Conservation (phyloP, 1,140 invertebrate genomes). For the Adoxophyes honmai region DNA sequence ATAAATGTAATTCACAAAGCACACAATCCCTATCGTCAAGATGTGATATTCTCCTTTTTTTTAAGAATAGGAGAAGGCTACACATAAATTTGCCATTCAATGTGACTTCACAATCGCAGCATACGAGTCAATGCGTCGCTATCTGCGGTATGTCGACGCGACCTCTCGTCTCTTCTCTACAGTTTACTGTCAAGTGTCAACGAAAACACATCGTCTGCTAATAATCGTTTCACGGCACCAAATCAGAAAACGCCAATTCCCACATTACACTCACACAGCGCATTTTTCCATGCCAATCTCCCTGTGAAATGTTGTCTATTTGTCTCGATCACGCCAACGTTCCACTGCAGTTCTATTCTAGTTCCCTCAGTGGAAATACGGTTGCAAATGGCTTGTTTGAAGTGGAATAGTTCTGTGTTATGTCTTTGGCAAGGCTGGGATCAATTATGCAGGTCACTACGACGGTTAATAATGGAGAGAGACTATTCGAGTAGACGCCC, state of each 20-base stretch:
- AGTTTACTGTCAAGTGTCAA: too few relatives aligned
- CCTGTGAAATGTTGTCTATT: conserved; percentile 11
- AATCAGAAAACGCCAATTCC: neutral
- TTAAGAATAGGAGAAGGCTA: too few relatives aligned
- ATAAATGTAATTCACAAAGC: too few relatives aligned
- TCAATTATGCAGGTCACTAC: conserved; percentile 15
- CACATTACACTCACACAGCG: neutral
- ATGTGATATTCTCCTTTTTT: too few relatives aligned
- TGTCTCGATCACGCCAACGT: neutral
- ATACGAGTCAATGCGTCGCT: too few relatives aligned
- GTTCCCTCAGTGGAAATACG: neutral
- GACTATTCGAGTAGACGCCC: conserved; percentile 3
- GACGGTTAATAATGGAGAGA: conserved; percentile 8
- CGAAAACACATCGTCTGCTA: too few relatives aligned
- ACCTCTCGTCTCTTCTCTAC: too few relatives aligned
- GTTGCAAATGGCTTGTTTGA: neutral
- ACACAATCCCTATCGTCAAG: too few relatives aligned
- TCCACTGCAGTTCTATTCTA: neutral
- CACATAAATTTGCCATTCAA: too few relatives aligned
- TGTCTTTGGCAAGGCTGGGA: conserved; percentile 8
- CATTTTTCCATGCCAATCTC: conserved; percentile 12
- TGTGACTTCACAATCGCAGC: too few relatives aligned
- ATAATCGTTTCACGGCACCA: too few relatives aligned
- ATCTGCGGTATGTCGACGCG: too few relatives aligned
- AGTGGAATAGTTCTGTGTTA: neutral